Evolutionary conservation across 2,797 vertebrate species (phyloP).

Genomic region (Catamblyrhynchus diadema): DNA sequence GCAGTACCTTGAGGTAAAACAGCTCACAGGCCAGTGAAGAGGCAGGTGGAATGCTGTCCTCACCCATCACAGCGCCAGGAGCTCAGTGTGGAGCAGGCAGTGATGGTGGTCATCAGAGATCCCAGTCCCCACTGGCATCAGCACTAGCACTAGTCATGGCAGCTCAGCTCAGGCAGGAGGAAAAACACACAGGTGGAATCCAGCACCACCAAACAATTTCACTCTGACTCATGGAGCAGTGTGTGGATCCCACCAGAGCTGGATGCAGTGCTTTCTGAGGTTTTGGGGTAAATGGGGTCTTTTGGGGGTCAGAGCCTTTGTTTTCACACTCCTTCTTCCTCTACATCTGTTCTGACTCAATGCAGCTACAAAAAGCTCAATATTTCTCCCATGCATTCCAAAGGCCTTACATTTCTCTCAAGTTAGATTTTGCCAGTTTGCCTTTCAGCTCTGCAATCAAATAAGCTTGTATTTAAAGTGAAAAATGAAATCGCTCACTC

Average conservation of each 20-base stretch:
- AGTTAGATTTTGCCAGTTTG: not conserved
- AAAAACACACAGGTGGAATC: not conserved
- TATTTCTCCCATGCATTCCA: not conserved
- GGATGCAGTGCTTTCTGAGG: not conserved
- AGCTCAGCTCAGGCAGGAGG: not conserved
- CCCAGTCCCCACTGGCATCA: accelerated
- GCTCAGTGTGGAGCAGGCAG: not conserved
- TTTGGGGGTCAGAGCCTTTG: not conserved
- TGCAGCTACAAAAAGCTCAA: not conserved
- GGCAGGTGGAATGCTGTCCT: not conserved
- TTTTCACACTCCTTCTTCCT: not conserved
- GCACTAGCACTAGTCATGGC: not conserved
- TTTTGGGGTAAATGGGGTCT: not conserved
- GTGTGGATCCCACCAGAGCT: accelerated
- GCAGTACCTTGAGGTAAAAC: not conserved
- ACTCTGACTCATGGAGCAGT: not conserved
- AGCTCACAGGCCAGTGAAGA: accelerated
- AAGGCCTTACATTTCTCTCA: not conserved
- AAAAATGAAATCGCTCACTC: conserved; percentile 67
- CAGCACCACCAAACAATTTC: not conserved
- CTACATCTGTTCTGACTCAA: not conserved
- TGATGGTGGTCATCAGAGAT: not conserved
- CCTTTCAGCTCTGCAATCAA: conserved; percentile 41
- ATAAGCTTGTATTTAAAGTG: conserved; percentile 34
- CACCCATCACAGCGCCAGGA: not conserved